These are phyloP conservation scores for Tachycineta bicolor DNA, from an alignment of 2,113 vertebrate genomes.

Conservation along the genomic window DNA sequence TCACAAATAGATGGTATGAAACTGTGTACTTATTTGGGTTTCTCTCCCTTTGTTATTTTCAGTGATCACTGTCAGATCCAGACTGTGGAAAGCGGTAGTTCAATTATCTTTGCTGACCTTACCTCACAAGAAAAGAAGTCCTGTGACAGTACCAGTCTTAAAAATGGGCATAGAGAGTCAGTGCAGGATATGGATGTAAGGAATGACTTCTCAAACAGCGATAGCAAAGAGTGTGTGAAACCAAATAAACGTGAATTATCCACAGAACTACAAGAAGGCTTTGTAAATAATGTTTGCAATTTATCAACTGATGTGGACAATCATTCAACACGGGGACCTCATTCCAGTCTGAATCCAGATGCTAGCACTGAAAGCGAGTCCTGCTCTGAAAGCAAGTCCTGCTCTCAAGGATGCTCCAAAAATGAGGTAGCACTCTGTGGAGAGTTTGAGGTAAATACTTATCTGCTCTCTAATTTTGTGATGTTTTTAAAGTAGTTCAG, in stretches of 20 bases:
- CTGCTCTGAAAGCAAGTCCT: slow-evolving; percentile 30
- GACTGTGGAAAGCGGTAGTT: slow-evolving; percentile 74
- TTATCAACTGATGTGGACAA: background rate
- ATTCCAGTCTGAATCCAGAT: background rate
- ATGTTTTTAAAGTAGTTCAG: background rate
- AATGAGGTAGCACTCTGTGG: slow-evolving; percentile 51
- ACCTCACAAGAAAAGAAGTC: slow-evolving; percentile 52
- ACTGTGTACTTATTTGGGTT: background rate
- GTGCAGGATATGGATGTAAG: slow-evolving; percentile 26
- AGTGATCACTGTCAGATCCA: slow-evolving; percentile 40
- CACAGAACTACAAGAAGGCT: background rate
- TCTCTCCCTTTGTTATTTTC: background rate
- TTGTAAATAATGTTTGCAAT: background rate
- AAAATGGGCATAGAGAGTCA: slow-evolving; percentile 2
- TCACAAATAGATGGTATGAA: background rate
- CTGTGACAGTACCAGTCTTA: background rate
- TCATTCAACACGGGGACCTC: background rate
- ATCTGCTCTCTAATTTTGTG: background rate
- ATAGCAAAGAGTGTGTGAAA: background rate
- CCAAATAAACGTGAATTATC: background rate
- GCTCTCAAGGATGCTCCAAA: slow-evolving; percentile 33
- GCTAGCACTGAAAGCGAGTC: slow-evolving; percentile 7
- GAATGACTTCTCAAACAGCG: background rate
- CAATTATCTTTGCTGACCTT: slow-evolving; percentile 86
- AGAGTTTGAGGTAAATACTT: slow-evolving; percentile 68